Conservation (phyloP, 2,888 invertebrate genomes). For the Mesochorus sp. region DNA sequence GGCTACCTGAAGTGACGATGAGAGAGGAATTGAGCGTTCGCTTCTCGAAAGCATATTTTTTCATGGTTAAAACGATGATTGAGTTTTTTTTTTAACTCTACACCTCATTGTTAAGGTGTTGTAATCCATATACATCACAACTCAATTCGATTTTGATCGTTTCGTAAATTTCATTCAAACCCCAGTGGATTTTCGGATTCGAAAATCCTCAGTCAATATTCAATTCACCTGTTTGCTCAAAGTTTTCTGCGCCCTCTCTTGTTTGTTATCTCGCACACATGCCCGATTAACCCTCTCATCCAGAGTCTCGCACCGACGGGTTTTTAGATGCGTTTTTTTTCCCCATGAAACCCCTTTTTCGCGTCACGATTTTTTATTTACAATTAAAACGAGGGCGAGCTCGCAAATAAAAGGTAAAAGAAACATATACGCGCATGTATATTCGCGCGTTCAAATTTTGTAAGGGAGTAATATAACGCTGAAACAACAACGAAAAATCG, state of each 20-base stretch:
- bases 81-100: too few relatives aligned
- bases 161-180: conserved; percentile 65
- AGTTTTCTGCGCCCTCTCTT: conserved; percentile 68
- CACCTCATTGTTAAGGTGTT: conserved; percentile 14
- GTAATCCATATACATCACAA: neutral
- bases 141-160: conserved; percentile 69
- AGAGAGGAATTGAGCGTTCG: neutral
- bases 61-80: conserved; percentile 61
- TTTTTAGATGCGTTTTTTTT: neutral
- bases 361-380: conserved; percentile 48
- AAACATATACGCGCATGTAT: neutral
- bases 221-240: conserved; percentile 75
- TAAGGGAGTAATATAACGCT: neutral
- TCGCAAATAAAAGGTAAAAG: neutral
- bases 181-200: conserved; percentile 35
- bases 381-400: conserved; percentile 20
- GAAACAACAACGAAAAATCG: neutral
- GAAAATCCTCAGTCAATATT: conserved; percentile 67
- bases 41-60: neutral
- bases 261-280: conserved; percentile 73
- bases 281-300: conserved; percentile 65
- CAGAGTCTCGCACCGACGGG: conserved; percentile 6
- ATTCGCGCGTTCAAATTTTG: neutral
- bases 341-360: neutral
- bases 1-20: conserved; percentile 3